phyloP scores from a whole-genome alignment of 2,888 invertebrate species.

The Dichetophora obliterata region DNA sequence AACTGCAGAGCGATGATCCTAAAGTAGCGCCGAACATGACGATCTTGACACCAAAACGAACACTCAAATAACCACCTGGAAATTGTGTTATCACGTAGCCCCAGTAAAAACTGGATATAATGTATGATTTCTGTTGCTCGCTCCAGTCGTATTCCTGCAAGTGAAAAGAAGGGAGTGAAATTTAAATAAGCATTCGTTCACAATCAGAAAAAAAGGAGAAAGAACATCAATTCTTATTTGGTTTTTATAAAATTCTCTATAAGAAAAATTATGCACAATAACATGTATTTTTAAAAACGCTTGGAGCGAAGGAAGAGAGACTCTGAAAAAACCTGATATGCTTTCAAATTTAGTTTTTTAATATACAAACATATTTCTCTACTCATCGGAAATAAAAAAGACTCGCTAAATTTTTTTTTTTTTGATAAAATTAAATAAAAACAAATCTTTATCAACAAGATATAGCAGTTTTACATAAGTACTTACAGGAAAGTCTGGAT shows the following conservation, averaged over 20 bases:
- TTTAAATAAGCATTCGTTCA: too few species aligned
- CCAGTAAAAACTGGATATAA: conserved; percentile 84
- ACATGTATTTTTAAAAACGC: too few species aligned
- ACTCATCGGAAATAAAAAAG: too few species aligned
- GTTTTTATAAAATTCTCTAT: too few species aligned
- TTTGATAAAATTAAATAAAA: neutral
- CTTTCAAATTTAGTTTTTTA: too few species aligned
- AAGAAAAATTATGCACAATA: too few species aligned
- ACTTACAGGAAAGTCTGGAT: conserved; percentile 71
- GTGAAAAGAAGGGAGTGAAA: conserved; percentile 8
- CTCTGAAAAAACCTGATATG: too few species aligned
- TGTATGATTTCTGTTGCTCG: conserved; percentile 72
- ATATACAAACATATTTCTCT: too few species aligned
- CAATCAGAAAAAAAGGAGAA: too few species aligned
- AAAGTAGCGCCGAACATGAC: conserved; percentile 74
- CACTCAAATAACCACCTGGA: conserved; percentile 79
- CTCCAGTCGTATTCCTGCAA: conserved; percentile 70
- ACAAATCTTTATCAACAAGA: neutral
- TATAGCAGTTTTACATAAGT: neutral
- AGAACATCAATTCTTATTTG: too few species aligned
- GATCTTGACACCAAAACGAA: conserved; percentile 77
- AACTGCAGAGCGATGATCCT: conserved; percentile 76
- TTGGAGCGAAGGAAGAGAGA: too few species aligned
- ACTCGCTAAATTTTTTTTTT: too few species aligned
- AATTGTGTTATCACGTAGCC: conserved; percentile 78